phyloP scores from a whole-genome alignment of 2,888 invertebrate genomes.

The Tetramorium bicarinatum region DNA sequence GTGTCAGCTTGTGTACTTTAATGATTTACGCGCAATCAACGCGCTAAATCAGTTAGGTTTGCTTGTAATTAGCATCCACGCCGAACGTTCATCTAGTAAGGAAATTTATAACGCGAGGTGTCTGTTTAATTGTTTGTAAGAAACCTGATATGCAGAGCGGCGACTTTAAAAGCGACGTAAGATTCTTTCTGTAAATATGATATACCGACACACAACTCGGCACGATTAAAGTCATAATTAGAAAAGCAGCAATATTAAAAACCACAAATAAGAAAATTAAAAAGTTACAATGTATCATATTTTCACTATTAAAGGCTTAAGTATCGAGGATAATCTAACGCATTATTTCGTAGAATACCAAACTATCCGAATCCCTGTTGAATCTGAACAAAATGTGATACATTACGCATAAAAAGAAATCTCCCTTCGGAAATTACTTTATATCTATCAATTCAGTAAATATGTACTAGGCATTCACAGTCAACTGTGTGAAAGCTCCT shows the following conservation, averaged over 20 bases:
- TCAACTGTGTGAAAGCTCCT: conserved; percentile 15
- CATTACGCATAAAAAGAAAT: not conserved
- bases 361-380: not conserved
- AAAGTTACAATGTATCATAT: not conserved
- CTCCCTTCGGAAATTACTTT: not conserved
- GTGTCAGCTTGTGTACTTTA: conserved; percentile 55
- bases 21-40: conserved; percentile 66
- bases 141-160: conserved; percentile 39
- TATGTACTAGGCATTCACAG: not conserved
- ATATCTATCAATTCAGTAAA: not conserved
- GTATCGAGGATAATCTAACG: not conserved
- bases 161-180: conserved; percentile 43
- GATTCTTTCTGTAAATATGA: conserved; percentile 54
- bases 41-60: conserved; percentile 67
- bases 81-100: conserved; percentile 53
- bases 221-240: conserved; percentile 2
- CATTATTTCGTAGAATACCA: not conserved
- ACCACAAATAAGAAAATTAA: not conserved
- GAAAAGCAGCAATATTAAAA: not conserved
- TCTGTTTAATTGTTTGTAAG: conserved; percentile 65
- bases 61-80: conserved; percentile 66
- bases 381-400: not conserved
- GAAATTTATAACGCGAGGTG: conserved; percentile 60
- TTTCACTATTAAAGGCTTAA: not conserved
- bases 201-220: not conserved